Evolutionary conservation across 2,888 invertebrate species (phyloP), one percentile per base, ranked within the genome.

Genomic region (Volucella inflata): DNA sequence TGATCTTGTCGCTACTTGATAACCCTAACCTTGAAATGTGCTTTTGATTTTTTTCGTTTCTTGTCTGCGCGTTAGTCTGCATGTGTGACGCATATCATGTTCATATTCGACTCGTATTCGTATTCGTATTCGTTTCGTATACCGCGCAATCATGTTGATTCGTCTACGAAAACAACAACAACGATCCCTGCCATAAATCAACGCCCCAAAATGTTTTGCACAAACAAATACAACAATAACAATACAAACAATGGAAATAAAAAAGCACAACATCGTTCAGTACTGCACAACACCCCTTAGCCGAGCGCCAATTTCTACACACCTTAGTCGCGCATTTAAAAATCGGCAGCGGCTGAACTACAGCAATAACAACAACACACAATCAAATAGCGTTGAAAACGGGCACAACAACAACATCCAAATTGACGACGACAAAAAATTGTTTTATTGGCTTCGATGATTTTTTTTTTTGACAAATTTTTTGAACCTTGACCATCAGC

Each of bases 1-100:
- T 84, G 84, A 84, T 84, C 84, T 84, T 84, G 84, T 84, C 80
- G 74, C 84, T 80, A 75, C 75, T 80, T 75, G 74, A 84, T 80
- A 84, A 84, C 84, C 84, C 75, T 70, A 80, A 84, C 84, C 84
- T 84, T 84, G 84, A 80, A 80, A 65, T 71, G 64, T 75, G 84
- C 77, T 62, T 21, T 62, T 64, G 60, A 70, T 65, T 77, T 71
- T 53, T 55, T 42, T 51, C 42, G 65, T 55, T 57, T 21, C 57
- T 62, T 38, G 81, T 76, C 70, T 71, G 76, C 14, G 55, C 40
- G 16, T 62, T 79, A 70, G 55, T 74, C 53, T 53, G 17, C 17
- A 71, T 59, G 51, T 53, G 51, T 44, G 62, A 51, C 36, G 44
- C 21, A 21, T 21, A 21, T 4, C 21, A 4, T 21, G 21, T 21